Percentiles rank a stretch among this genome's conserved stretches.
These are phyloP conservation scores for Aphyosemion australe DNA, from an alignment of 2,113 vertebrate species.

Conservation along the genomic window DNA sequence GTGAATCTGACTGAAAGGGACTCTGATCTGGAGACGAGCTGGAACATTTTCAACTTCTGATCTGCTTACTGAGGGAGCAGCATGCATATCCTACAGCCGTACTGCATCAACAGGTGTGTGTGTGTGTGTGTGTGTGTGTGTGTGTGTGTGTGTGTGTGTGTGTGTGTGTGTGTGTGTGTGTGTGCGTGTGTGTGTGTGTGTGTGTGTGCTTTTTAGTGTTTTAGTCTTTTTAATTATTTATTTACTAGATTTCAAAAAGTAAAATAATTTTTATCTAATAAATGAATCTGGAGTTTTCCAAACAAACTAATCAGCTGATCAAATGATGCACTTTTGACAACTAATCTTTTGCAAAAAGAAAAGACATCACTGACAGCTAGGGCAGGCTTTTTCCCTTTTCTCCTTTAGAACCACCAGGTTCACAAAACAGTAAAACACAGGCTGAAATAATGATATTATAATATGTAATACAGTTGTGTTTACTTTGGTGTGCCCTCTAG, in stretches of 20 bases:
- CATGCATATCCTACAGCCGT: constrained; percentile 76
- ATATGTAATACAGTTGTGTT: not conserved
- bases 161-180: too few species aligned
- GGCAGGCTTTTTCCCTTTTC: too few species aligned
- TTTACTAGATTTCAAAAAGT: not conserved
- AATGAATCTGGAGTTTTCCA: not conserved
- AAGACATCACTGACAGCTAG: too few species aligned
- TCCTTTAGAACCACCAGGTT: too few species aligned
- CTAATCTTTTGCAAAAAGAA: too few species aligned
- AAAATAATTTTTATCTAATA: not conserved
- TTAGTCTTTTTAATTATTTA: not conserved
- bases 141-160: not conserved
- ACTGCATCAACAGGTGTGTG: constrained; percentile 78
- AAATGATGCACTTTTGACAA: not conserved
- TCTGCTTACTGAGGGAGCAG: constrained; percentile 27
- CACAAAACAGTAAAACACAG: too few species aligned
- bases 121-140: not conserved
- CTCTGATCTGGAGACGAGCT: constrained; percentile 8
- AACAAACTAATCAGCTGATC: not conserved
- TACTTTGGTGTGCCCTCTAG: not conserved
- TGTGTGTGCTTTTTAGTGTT: too few species aligned
- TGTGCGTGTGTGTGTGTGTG: too few species aligned
- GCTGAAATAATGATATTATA: too few species aligned
- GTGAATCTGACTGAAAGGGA: constrained; percentile 13
- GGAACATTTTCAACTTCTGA: constrained; percentile 8